phyloP scores from a whole-genome alignment of 2,888 invertebrate genomes.

The Cantharis rufa region DNA sequence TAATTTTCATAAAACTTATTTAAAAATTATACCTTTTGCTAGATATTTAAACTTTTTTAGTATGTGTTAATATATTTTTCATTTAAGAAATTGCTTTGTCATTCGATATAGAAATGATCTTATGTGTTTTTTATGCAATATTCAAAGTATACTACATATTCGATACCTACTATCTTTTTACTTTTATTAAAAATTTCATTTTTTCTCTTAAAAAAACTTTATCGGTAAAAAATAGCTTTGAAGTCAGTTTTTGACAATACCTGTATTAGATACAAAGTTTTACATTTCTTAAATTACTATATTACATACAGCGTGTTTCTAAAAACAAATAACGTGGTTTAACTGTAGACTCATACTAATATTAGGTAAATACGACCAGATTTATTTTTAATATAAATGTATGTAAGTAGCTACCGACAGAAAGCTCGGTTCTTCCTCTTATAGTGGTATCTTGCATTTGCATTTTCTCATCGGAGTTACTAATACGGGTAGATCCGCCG shows the following conservation, averaged over 20 bases:
- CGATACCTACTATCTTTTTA: not conserved
- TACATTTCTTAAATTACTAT: too few species aligned
- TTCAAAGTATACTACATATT: not conserved
- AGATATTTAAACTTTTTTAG: not conserved
- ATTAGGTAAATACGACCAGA: too few species aligned
- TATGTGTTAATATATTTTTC: not conserved
- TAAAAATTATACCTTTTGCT: not conserved
- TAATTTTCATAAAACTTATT: not conserved
- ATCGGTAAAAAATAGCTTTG: not conserved
- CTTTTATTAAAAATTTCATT: not conserved
- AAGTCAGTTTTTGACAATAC: not conserved
- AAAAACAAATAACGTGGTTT: too few species aligned
- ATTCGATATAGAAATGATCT: too few species aligned
- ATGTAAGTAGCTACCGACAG: too few species aligned
- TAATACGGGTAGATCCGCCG: too few species aligned
- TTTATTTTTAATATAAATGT: too few species aligned
- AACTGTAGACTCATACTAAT: too few species aligned
- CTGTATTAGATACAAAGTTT: not conserved
- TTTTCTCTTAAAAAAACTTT: not conserved
- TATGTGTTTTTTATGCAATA: not conserved
- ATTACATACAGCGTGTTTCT: too few species aligned
- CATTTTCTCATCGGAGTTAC: too few species aligned
- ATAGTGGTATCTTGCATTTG: too few species aligned
- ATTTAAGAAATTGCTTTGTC: not conserved
- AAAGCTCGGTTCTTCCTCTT: too few species aligned